These are phyloP conservation scores for Catagonus wagneri DNA, from an alignment of 2,113 vertebrate species.

Conservation along the genomic window DNA sequence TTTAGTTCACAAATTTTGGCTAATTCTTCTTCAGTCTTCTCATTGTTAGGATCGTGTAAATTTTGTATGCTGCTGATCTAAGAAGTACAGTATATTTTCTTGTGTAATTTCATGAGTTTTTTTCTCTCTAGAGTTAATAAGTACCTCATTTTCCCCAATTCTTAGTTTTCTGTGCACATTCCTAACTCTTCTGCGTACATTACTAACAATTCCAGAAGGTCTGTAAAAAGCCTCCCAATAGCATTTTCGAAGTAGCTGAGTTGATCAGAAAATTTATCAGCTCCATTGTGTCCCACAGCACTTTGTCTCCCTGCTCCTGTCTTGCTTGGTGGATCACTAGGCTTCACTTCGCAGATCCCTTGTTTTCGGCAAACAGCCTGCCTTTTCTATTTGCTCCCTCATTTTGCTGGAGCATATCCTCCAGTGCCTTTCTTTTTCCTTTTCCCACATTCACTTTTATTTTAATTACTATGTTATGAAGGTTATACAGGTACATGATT, in stretches of 20 bases:
- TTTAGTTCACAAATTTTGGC: neutral
- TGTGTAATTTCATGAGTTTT: neutral
- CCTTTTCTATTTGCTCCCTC: neutral
- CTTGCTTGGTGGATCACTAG: neutral
- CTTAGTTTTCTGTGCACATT: neutral
- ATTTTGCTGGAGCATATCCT: neutral
- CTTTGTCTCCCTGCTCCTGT: neutral
- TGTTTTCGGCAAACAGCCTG: neutral
- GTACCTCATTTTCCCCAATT: neutral
- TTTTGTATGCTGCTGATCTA: neutral
- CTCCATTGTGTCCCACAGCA: neutral
- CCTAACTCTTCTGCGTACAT: neutral
- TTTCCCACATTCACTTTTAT: neutral
- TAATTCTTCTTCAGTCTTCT: neutral
- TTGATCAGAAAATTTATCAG: neutral
- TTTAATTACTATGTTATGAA: conserved; percentile 4
- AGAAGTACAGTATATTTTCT: neutral
- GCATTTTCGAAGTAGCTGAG: neutral
- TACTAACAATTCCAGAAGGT: neutral
- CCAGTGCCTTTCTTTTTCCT: neutral
- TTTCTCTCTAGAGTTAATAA: neutral
- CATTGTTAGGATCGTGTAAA: neutral
- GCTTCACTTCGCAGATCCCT: neutral
- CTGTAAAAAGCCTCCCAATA: neutral
- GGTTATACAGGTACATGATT: neutral